Evolutionary conservation across 1,140 invertebrate species (phyloP).

Genomic region (Trichomalopsis sarcophagae): DNA sequence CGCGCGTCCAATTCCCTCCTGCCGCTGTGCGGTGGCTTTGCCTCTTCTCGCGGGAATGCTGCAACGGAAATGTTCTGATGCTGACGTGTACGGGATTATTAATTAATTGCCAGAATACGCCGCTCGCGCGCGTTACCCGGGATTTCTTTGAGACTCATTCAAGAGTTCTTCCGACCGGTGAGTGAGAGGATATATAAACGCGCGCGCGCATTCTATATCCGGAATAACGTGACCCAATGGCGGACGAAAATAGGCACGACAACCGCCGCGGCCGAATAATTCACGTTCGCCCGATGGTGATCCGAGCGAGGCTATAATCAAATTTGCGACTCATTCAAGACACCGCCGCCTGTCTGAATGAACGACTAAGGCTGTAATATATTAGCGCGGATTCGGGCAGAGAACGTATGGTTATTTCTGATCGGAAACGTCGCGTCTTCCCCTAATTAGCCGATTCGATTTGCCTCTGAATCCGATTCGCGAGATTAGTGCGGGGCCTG

Average conservation of each 20-base stretch:
- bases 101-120: constrained; percentile 19
- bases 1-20: background rate
- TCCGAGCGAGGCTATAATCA: background rate
- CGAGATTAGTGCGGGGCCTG: background rate
- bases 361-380: background rate
- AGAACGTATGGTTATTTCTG: background rate
- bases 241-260: constrained; percentile 6
- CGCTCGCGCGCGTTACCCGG: background rate
- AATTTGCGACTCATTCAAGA: constrained; percentile 35
- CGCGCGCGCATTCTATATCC: background rate
- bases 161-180: too few relatives aligned
- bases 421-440: constrained; percentile 31
- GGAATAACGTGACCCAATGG: constrained; percentile 18
- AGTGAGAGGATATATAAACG: background rate
- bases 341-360: background rate
- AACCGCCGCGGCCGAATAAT: constrained; percentile 8
- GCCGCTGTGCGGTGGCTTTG: constrained; percentile 4
- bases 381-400: constrained; percentile 10
- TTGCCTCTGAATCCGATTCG: background rate
- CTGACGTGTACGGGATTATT: constrained; percentile 13
- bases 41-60: constrained; percentile 25
- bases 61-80: constrained; percentile 11
- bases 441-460: background rate
- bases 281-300: background rate
- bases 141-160: background rate